Base-by-base conservation (phyloP, 1,140 invertebrate species). In the Drosophila kohkoa region DNA sequence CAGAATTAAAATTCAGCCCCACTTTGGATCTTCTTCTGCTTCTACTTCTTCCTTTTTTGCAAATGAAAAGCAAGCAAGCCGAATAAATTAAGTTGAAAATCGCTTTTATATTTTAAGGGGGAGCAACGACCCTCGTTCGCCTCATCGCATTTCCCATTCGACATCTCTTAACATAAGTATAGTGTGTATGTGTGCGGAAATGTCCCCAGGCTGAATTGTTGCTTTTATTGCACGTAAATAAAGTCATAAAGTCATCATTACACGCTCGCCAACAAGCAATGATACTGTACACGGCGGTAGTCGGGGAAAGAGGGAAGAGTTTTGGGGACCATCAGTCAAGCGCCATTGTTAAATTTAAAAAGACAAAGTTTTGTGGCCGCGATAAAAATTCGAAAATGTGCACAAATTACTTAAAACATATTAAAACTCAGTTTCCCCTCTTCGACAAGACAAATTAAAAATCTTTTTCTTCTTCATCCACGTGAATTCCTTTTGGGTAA, bases 241-340 rank as follows among this genome's bases (percentile, higher is more conserved):
- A 83, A 89, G 83, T 81, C 80, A 88, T 88, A 88, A 88, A 88
- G 85, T 88, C 85, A 88, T 88, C 83, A 87, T 87, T 87, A 88
- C 83, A 87, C 58, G 75, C 52, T 65, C 60, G 83, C 69, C 68
- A 82, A 82, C 75, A 81, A 76, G 54, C 77, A 73, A 49, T 32
- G 65, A 68, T 57, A 68, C 35, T 54, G 48, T 25, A 30, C 5
- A 16, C 35, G 30, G 8, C 10, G 15, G 49, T 5, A 30, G 10
- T 25, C 35, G n/a, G 13, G 28, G 38, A 25, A 25, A 25, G 3
- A 3, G 20, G 16, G 15, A 7, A 60, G n/a, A 38, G 46, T 55
- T 55, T 54, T 41, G 16, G 16, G 55, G 54, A 4, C 15, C 35
- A 57, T 57, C 54, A 59, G 8, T 25, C 8, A 10, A 16, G 62